A percentile compares a stretch with the other conserved stretches of the same genome.
Evolutionary conservation across 2,113 vertebrate species (phyloP).

Genomic region (Hydrolagus affinis): DNA sequence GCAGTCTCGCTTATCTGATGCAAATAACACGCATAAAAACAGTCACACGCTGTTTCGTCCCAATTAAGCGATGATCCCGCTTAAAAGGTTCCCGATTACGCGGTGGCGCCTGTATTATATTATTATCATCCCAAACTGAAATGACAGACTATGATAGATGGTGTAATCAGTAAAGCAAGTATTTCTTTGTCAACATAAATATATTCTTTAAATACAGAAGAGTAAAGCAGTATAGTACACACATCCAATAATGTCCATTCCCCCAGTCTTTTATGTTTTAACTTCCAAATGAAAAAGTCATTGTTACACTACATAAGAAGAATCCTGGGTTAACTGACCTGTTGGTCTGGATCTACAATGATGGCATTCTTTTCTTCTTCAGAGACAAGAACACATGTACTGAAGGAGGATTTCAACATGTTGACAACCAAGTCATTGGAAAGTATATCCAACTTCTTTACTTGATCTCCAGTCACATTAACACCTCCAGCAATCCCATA

Average conservation of each 20-base stretch:
- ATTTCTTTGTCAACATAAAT: not conserved
- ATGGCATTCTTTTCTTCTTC: constrained; percentile 84
- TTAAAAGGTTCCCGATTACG: no score
- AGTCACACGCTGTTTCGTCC: no score
- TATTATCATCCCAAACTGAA: not conserved
- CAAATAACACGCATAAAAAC: no score
- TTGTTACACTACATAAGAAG: not conserved
- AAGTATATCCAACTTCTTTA: constrained; percentile 91
- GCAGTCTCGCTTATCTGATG: no score
- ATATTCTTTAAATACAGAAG: not conserved
- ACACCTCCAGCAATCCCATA: constrained; percentile 90
- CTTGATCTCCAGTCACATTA: constrained; percentile 92
- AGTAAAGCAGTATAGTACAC: not conserved
- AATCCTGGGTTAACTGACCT: constrained; percentile 51
- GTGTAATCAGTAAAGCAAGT: not conserved
- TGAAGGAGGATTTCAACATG: constrained; percentile 89
- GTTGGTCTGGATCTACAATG: constrained; percentile 76
- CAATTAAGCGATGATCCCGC: no score
- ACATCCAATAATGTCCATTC: not conserved
- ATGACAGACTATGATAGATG: not conserved
- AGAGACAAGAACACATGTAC: constrained; percentile 81
- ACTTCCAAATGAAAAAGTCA: not conserved
- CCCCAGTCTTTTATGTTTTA: not conserved
- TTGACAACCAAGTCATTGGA: constrained; percentile 93
- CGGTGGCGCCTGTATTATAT: no score